phyloP scores from a whole-genome alignment of 2,888 invertebrate species.

The Philhelius pedissequus region DNA sequence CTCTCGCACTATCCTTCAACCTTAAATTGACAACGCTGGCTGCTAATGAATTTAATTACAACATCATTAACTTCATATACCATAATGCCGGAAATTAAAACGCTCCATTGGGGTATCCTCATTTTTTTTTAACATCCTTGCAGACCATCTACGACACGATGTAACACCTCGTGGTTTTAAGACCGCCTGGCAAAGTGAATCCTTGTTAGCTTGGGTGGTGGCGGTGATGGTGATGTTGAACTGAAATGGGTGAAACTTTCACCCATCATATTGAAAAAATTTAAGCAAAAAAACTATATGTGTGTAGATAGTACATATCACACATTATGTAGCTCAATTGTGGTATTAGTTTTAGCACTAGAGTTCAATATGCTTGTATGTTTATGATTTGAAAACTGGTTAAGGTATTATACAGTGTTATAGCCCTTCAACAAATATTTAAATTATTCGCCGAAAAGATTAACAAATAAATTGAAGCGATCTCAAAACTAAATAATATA shows the following conservation, averaged over 20 bases:
- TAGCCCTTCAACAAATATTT: no score
- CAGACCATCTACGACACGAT: background rate
- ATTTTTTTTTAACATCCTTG: constrained; percentile 11
- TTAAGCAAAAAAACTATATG: constrained; percentile 11
- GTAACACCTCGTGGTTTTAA: constrained; percentile 43
- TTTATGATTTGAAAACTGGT: no score
- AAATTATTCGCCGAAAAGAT: no score
- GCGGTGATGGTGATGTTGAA: background rate
- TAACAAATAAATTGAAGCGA: no score
- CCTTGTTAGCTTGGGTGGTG: constrained; percentile 48
- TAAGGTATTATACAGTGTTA: no score
- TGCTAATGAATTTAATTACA: constrained; percentile 68
- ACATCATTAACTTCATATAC: constrained; percentile 64
- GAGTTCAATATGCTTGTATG: no score
- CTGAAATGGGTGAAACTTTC: constrained; percentile 12
- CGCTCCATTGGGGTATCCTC: background rate
- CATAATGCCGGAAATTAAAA: constrained; percentile 62
- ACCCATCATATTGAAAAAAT: constrained; percentile 8
- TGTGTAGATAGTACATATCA: no score
- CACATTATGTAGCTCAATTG: background rate
- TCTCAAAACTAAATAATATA: no score
- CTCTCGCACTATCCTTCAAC: constrained; percentile 57
- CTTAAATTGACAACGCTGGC: constrained; percentile 60
- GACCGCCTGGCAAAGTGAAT: constrained; percentile 57
- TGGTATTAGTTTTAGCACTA: no score